Evolutionary conservation across 2,113 vertebrate genomes (phyloP), one percentile per base, ranked within the genome.

Genomic region (Chroicocephalus ridibundus): DNA sequence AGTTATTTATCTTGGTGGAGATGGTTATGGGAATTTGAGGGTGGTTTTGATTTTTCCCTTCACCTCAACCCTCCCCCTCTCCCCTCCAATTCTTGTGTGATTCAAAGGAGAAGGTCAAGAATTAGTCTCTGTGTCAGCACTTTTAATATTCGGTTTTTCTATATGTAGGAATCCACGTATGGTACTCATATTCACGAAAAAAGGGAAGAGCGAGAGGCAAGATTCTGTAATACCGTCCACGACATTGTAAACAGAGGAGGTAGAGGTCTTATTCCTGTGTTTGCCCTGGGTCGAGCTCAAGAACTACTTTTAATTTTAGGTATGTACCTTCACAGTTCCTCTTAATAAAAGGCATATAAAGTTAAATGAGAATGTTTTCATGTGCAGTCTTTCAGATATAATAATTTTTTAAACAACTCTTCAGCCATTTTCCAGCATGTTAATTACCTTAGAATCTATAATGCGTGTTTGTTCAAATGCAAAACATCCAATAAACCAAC

Each of bases 131-230:
- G 15, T 60, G 55, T 65, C 54, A 72, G 25, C 22, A 15, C n/a
- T 90, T 74, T 16, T 60, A 40, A 3, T 16, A 15, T 4, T 54
- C 0, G 19, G 5, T 84, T 51, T 82, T 34, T 42, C 52, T 83
- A 0, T 49, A 0, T 11, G 5, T 91, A 99, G 99, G 99, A 99
- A 91, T 99, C 99, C 6, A 99, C 99, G 0, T 99, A 99, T 1
- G 99, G 99, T 66, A 99, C 99, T 13, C 99, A 99, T 52, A 99
- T 99, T 68, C 99, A 99, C 3, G 99, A 99, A 92, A 99, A 99
- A 94, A 98, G 99, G 52, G 99, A 99, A 34, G 99, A 99, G 91
- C 97, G 99, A 29, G 99, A 99, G 90, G 99, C 99, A 4, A 97
- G 99, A 3, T 99, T 99, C 98, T 99, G 99, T 68, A 99, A 99